Evolutionary conservation across 2,797 vertebrate species (phyloP), one percentile per base, ranked within the genome.

Genomic region (Gymnothorax reevesii): DNA sequence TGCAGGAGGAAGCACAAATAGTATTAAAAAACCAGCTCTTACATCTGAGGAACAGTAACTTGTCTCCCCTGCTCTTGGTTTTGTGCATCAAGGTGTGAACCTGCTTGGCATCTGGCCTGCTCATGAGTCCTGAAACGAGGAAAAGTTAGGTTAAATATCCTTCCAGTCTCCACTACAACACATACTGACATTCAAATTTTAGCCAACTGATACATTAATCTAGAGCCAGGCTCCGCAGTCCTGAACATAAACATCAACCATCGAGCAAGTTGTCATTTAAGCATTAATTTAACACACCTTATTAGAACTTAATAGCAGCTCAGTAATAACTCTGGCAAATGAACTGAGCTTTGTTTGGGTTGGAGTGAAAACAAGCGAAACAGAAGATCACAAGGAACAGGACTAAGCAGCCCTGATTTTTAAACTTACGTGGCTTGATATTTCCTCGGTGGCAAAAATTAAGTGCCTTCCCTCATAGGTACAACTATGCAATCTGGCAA

Each of bases 31-130:
- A 20, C 6, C 12, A 15, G 22, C 84, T 91, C 95, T 94, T 91
- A 96, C 91, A 85, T 94, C 95, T 95, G 90, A 96, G 88, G 88
- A 96, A 94, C 85, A 93, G 91, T 0, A 90, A 86, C 64, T 92
- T 87, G 87, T 96, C 91, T 0, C 88, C 88, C 9, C 85, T 87
- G 82, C 87, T 88, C 49, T 86, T 84, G 1, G 85, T 94, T 92
- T 93, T 95, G 89, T 95, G 86, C 87, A 95, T 20, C 59, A 87
- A 54, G 13, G 91, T 93, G 0, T 91, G 90, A n/a, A 93, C 87
- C 88, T 87, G 83, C 85, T 90, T 91, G 64, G 86, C 86, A 0
- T 87, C 92, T 20, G 94, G 93, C 27, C 90, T 93, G 87, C 88
- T 92, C 86, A 88, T 92, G 80, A 91, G 0, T 0, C 91, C 95